Evolutionary conservation across 1,140 invertebrate genomes (phyloP).

Genomic region (Drosophila rhopaloa): DNA sequence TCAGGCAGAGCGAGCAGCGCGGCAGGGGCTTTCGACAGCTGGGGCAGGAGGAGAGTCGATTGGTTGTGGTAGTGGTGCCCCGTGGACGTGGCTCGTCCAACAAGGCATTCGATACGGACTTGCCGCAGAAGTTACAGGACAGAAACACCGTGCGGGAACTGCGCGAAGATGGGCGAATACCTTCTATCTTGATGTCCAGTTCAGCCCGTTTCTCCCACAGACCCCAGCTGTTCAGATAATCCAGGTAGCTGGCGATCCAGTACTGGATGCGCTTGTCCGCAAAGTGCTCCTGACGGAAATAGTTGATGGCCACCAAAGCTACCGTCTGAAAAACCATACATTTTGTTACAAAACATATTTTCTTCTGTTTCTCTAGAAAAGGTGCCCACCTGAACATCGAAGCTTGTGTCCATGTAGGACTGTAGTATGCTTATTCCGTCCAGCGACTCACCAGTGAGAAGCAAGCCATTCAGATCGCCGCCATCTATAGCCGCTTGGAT

Average conservation of each 20-base stretch:
- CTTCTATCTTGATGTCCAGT: slow-evolving; percentile 86
- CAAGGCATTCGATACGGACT: slow-evolving; percentile 93
- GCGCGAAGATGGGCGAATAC: slow-evolving; percentile 82
- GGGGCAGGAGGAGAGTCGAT: slow-evolving; percentile 93
- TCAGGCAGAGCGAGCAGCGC: slow-evolving; percentile 95
- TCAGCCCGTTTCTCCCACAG: slow-evolving; percentile 91
- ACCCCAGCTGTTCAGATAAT: slow-evolving; percentile 90
- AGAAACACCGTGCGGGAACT: slow-evolving; percentile 92
- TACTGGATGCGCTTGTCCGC: slow-evolving; percentile 87
- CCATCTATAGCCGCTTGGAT: slow-evolving; percentile 89
- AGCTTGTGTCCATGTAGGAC: slow-evolving; percentile 94
- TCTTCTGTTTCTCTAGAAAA: not conserved
- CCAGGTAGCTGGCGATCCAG: slow-evolving; percentile 91
- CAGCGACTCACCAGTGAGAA: slow-evolving; percentile 91
- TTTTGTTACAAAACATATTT: not conserved
- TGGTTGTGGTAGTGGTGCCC: slow-evolving; percentile 86
- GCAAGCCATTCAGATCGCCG: slow-evolving; percentile 93
- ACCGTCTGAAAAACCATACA: slow-evolving; percentile 88
- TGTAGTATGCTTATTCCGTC: slow-evolving; percentile 93
- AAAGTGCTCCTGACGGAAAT: slow-evolving; percentile 88
- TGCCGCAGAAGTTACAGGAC: slow-evolving; percentile 97
- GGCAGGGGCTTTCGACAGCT: slow-evolving; percentile 97
- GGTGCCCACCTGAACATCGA: slow-evolving; percentile 89
- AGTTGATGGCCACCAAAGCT: slow-evolving; percentile 91
- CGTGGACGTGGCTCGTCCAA: slow-evolving; percentile 87